Conservation (phyloP, 2,113 vertebrate genomes). For the Megaceryle torquata region DNA sequence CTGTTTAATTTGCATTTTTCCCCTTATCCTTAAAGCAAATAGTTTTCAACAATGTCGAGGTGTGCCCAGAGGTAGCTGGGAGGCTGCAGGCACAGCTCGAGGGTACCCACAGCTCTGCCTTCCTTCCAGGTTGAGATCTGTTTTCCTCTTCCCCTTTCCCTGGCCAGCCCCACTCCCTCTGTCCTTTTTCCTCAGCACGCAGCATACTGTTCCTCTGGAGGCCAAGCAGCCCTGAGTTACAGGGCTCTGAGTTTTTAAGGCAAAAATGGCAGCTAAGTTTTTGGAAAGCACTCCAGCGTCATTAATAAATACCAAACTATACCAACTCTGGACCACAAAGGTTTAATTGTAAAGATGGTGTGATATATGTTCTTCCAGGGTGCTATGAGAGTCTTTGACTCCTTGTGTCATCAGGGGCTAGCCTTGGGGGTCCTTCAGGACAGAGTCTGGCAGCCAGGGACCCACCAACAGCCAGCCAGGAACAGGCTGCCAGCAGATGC, state of each 20-base stretch:
- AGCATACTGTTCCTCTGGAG: neutral
- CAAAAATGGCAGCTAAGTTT: neutral
- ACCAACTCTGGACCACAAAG: neutral
- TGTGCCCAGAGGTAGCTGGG: neutral
- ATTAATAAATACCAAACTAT: neutral
- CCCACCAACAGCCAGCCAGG: neutral
- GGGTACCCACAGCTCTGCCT: neutral
- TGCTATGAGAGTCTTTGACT: neutral
- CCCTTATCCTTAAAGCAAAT: neutral
- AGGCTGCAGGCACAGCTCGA: neutral
- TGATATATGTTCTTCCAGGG: neutral
- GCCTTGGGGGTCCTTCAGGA: no score
- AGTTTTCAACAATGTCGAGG: neutral
- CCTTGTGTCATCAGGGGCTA: rapidly evolving
- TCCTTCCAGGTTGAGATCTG: neutral
- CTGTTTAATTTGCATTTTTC: neutral
- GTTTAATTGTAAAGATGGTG: neutral
- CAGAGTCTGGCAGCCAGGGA: neutral
- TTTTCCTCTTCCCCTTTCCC: neutral
- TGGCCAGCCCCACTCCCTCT: rapidly evolving
- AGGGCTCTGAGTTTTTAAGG: neutral
- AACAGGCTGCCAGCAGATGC: neutral
- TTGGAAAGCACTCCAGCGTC: neutral
- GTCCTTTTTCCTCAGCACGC: neutral
- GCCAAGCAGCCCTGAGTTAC: neutral